Evolutionary conservation across 2,888 invertebrate genomes (phyloP).

Genomic region (Hedychridium roseum): DNA sequence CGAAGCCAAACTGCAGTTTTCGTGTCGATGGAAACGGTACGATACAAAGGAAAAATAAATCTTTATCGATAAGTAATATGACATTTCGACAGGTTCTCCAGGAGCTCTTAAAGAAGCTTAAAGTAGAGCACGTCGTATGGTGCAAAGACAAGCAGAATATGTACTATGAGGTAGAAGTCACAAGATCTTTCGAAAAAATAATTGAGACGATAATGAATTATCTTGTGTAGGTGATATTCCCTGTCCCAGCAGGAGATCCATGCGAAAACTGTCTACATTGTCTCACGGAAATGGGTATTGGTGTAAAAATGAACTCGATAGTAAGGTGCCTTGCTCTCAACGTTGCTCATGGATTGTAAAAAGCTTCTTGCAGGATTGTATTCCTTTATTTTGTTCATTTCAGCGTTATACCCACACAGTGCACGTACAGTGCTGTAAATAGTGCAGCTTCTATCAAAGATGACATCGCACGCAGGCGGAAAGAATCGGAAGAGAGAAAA

Average conservation of each 20-base stretch:
- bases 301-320: constrained; percentile 74
- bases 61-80: too few relatives aligned
- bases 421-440: constrained; percentile 52
- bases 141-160: constrained; percentile 73
- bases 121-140: constrained; percentile 77
- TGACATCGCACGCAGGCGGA: constrained; percentile 37
- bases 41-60: constrained; percentile 28
- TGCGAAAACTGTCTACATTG: constrained; percentile 80
- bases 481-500: constrained; percentile 44
- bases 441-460: constrained; percentile 32
- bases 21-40: constrained; percentile 75
- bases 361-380: too few relatives aligned
- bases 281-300: constrained; percentile 76
- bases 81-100: constrained; percentile 69
- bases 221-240: constrained; percentile 67
- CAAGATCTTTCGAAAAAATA: too few relatives aligned
- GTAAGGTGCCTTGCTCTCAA: constrained; percentile 68
- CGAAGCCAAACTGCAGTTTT: constrained; percentile 61
- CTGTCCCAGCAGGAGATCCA: constrained; percentile 73
- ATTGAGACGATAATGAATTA: background rate
- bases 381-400: constrained; percentile 10
- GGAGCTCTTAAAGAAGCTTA: constrained; percentile 72
- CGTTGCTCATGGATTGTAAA: background rate
- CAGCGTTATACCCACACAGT: constrained; percentile 58
- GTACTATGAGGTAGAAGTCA: constrained; percentile 72